Base-by-base conservation (phyloP, 2,113 vertebrate genomes). In the Melanocharis versteri region DNA sequence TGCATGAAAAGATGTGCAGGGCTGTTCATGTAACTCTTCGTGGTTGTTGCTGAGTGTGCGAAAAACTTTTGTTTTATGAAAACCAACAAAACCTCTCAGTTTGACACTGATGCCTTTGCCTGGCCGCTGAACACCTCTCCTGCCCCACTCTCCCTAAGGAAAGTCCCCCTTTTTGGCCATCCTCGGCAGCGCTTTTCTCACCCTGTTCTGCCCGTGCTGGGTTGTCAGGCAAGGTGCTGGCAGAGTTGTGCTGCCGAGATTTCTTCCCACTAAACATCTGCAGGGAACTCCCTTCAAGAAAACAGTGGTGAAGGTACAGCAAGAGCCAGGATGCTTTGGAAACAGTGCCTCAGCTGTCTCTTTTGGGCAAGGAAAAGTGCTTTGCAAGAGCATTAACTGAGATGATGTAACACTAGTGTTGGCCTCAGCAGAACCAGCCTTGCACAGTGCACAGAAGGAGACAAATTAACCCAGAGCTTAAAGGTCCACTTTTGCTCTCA, bases 371-470 rank as follows among this genome's bases (percentile, higher is more conserved):
- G 77, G 81, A 82, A 76, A 96, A 82, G n/a, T 33, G 37, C 62
- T 91, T 79, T 84, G 58, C 51, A 71, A 80, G 48, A 83, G 75
- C 50, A 39, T 57, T 72, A 23, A 69, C 23, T 0, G 3, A 51
- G 56, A 37, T 28, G 77, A 47, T n/a, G 33, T 48, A 64, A 79
- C 51, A 54, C 33, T 5, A 48, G 47, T 3, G n/a, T 11, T 82
- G 39, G 48, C 60, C n/a, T 91, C 86, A 91, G 64, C 73, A 95
- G 47, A 82, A 90, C 48, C 65, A 93, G 65, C 86, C 48, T 57
- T 37, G 35, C 39, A 51, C 7, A 54, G 39, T 33, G 62, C 60
- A 56, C 35, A 68, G 27, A 75, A 71, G 37, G 27, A 89, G 51
- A 84, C n/a, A 75, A 90, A 89, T 27, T 17, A 86, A 61, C 35